These are phyloP conservation scores for Intellagama lesueurii DNA, from an alignment of 2,797 vertebrate species.

Conservation along the genomic window DNA sequence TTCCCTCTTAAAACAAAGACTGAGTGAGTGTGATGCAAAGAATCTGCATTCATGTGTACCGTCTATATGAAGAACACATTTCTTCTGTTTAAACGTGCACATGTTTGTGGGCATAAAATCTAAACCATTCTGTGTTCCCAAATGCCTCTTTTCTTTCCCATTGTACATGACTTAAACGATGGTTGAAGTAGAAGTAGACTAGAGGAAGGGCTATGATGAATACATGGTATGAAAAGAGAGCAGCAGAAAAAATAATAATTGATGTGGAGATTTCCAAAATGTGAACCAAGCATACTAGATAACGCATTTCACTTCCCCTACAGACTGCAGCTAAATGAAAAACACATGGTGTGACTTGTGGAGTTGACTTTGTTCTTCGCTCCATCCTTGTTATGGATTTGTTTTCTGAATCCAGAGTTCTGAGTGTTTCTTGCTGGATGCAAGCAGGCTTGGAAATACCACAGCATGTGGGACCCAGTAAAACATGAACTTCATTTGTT, in stretches of 20 bases:
- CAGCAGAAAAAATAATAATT: constrained; percentile 35
- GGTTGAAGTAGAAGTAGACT: neutral
- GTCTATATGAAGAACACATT: neutral
- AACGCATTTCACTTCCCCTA: constrained; percentile 75
- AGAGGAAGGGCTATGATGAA: neutral
- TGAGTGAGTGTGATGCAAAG: neutral
- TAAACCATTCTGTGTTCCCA: neutral
- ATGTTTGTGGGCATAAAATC: neutral
- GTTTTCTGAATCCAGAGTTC: constrained; percentile 72
- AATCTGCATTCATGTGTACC: constrained; percentile 5
- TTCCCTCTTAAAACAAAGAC: constrained; percentile 17
- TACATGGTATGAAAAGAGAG: neutral
- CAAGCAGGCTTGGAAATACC: constrained; percentile 75
- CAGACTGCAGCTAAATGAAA: constrained; percentile 75
- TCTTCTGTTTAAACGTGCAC: neutral
- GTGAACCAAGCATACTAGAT: constrained; percentile 64
- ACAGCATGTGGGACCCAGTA: constrained; percentile 79
- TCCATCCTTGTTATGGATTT: constrained; percentile 74
- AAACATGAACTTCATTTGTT: constrained; percentile 81
- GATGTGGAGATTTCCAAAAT: constrained; percentile 57
- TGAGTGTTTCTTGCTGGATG: constrained; percentile 74
- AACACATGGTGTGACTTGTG: constrained; percentile 78
- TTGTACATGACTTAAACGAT: constrained; percentile 20
- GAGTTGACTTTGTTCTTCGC: constrained; percentile 74
- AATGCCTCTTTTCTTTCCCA: neutral